Percentiles rank a stretch among this genome's conserved stretches.
Conservation (phyloP, 2,888 invertebrate genomes). For the Synergus japonicus region DNA sequence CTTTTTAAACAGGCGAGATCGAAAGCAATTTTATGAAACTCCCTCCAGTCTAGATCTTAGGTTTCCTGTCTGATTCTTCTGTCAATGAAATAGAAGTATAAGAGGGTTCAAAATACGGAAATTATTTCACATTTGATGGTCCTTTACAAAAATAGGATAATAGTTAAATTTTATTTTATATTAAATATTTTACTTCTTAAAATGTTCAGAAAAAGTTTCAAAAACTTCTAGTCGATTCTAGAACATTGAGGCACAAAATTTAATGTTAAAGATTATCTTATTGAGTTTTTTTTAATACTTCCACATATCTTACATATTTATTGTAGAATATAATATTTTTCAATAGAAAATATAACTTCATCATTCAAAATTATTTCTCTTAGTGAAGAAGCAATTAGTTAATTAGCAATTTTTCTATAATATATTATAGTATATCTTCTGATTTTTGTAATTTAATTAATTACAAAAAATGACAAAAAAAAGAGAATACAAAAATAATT, state of each 20-base stretch:
- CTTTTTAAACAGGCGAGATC: slow-evolving; percentile 34
- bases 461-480: neutral
- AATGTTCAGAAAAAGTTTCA: neutral
- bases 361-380: too few species aligned
- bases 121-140: neutral
- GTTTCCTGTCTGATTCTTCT: slow-evolving; percentile 15
- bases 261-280: too few species aligned
- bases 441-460: neutral
- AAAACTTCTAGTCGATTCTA: neutral
- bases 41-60: slow-evolving; percentile 37
- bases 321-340: too few species aligned
- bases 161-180: neutral
- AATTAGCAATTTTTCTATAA: too few species aligned
- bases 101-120: slow-evolving; percentile 3
- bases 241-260: neutral
- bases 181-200: neutral
- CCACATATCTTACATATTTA: too few species aligned
- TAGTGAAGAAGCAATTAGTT: too few species aligned
- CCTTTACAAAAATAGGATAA: neutral
- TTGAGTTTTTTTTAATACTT: too few species aligned
- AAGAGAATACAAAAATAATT: too few species aligned
- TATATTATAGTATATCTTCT: neutral
- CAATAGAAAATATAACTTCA: too few species aligned
- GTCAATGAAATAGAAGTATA: neutral
- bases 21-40: slow-evolving; percentile 37